phyloP scores from a whole-genome alignment of 2,113 vertebrate species.

The Ammodytes marinus region DNA sequence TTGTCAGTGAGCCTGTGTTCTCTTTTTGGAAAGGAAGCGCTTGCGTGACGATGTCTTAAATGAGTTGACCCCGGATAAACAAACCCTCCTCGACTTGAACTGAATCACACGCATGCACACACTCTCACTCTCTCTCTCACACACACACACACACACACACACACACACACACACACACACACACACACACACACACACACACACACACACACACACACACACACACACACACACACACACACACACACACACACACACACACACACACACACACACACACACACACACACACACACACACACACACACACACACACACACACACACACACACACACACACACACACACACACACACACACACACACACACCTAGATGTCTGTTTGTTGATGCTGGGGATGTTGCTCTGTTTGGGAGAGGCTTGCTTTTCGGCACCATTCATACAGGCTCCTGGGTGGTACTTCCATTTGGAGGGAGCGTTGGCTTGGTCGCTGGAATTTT shows the following conservation, averaged over 20 bases:
- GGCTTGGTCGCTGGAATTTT: slow-evolving; percentile 47
- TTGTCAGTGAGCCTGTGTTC: background rate
- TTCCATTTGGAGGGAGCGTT: slow-evolving; percentile 27
- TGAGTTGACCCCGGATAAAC: slow-evolving; percentile 69
- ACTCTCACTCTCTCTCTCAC: no score
- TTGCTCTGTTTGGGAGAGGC: slow-evolving; percentile 50
- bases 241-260: no score
- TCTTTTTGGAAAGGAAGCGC: slow-evolving; percentile 6
- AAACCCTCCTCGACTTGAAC: slow-evolving; percentile 34
- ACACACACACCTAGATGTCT: slow-evolving; percentile 6
- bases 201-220: no score
- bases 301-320: no score
- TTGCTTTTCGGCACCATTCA: slow-evolving; percentile 28
- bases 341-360: slow-evolving; percentile 41
- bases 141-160: no score
- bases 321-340: slow-evolving; percentile 3
- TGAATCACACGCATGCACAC: slow-evolving; percentile 52
- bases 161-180: no score
- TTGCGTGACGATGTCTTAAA: slow-evolving; percentile 65
- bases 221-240: no score
- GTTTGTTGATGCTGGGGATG: slow-evolving; percentile 73
- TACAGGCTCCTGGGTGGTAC: slow-evolving; percentile 60
- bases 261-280: no score
- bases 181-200: no score
- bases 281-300: no score